Percentiles rank a stretch among this genome's conserved stretches.
These are phyloP conservation scores for Ptychadena robeensis DNA, from an alignment of 2,797 vertebrate species.

Conservation along the genomic window DNA sequence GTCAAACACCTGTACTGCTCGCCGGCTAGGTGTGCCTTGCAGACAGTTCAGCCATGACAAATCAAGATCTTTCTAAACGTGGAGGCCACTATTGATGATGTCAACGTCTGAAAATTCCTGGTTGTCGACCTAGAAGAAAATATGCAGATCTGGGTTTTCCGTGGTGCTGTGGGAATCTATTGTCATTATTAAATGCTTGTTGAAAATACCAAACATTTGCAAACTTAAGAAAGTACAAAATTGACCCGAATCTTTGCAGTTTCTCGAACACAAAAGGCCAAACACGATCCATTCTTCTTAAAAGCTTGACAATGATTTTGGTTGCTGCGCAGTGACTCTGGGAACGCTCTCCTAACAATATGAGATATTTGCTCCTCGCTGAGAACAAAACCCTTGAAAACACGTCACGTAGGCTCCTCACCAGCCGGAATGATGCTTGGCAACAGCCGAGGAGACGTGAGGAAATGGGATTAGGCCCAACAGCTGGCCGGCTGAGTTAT, in stretches of 20 bases:
- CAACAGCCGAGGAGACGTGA: neutral
- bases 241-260: neutral
- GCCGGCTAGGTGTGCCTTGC: too few relatives aligned
- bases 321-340: neutral
- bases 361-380: neutral
- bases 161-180: too few relatives aligned
- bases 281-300: neutral
- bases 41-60: too few relatives aligned
- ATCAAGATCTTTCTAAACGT: too few relatives aligned
- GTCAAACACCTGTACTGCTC: too few relatives aligned
- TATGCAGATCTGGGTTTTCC: too few relatives aligned
- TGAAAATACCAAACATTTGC: too few relatives aligned
- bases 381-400: neutral
- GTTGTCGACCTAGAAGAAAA: too few relatives aligned
- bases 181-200: too few relatives aligned
- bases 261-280: neutral
- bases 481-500: constrained; percentile 28
- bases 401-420: neutral
- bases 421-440: constrained; percentile 6
- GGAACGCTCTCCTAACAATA: neutral
- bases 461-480: constrained; percentile 23
- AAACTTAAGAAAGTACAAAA: too few relatives aligned
- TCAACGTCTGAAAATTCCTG: too few relatives aligned
- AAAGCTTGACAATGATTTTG: neutral
- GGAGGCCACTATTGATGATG: too few relatives aligned